Conservation (phyloP, 1,140 invertebrate genomes). For the Thalassaphorura encarpata region DNA sequence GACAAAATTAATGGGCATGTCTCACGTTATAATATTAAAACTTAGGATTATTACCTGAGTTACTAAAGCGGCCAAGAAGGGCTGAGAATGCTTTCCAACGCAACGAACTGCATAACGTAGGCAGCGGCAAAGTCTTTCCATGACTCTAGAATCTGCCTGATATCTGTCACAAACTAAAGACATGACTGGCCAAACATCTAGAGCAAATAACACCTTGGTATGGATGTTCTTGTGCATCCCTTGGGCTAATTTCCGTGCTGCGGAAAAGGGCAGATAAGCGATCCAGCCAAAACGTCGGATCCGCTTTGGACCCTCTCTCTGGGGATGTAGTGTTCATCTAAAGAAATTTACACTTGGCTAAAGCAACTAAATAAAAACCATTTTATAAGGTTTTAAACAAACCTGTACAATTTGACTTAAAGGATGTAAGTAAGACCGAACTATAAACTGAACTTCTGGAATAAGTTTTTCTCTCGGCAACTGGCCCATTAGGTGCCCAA, state of each 20-base stretch:
- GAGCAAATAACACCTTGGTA: conserved; percentile 66
- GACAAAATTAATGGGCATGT: no score
- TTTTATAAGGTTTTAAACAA: no score
- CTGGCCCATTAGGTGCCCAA: conserved; percentile 53
- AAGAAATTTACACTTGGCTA: no score
- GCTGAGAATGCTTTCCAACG: conserved; percentile 63
- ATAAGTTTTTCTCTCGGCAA: conserved; percentile 53
- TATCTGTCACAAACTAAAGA: conserved; percentile 65
- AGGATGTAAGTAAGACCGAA: conserved; percentile 61
- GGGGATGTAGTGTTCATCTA: no score
- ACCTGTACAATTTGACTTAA: conserved; percentile 44
- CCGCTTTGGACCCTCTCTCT: conserved; percentile 46
- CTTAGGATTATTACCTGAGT: conserved; percentile 49
- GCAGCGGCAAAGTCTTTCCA: conserved; percentile 84
- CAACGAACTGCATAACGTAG: conserved; percentile 81
- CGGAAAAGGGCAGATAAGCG: conserved; percentile 80
- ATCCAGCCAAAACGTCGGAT: conserved; percentile 90
- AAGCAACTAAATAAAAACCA: no score
- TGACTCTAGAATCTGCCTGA: conserved; percentile 68
- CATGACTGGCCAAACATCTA: conserved; percentile 75
- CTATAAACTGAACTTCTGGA: conserved; percentile 63
- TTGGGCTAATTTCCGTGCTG: conserved; percentile 49
- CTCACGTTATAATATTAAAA: no score
- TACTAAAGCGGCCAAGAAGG: conserved; percentile 68
- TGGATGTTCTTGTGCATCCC: conserved; percentile 56